Evolutionary conservation across 2,797 vertebrate species (phyloP).

Genomic region (Triplophysa bombifrons): DNA sequence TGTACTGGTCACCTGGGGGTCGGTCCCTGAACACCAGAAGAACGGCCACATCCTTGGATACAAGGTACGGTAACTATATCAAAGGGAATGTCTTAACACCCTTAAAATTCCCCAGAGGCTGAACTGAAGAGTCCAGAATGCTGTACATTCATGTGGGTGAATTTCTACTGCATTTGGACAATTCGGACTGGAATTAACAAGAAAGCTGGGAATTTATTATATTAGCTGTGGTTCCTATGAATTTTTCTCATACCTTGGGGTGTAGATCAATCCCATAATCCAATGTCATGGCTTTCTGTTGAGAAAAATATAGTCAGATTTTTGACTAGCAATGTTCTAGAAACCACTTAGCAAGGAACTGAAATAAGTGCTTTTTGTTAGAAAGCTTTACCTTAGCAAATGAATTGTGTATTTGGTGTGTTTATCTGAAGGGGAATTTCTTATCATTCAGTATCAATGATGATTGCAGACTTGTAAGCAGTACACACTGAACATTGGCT

Average conservation of each 20-base stretch:
- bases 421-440: neutral
- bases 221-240: neutral
- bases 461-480: neutral
- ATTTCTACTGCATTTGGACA: constrained; percentile 12
- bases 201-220: neutral
- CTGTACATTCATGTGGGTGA: neutral
- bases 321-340: neutral
- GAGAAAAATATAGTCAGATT: neutral
- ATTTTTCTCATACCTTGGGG: neutral
- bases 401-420: neutral
- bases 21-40: constrained; percentile 82
- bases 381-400: neutral
- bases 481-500: constrained; percentile 7
- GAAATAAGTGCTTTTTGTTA: neutral
- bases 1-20: constrained; percentile 87
- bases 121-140: neutral
- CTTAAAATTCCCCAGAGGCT: constrained; percentile 30
- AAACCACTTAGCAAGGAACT: constrained; percentile 1
- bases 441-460: neutral
- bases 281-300: neutral
- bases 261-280: neutral
- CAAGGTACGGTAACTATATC: constrained; percentile 78
- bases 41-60: constrained; percentile 91
- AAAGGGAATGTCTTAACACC: constrained; percentile 28
- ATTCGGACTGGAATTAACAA: neutral